Evolutionary conservation across 2,888 invertebrate species (phyloP).

Genomic region (Aphidius colemani): DNA sequence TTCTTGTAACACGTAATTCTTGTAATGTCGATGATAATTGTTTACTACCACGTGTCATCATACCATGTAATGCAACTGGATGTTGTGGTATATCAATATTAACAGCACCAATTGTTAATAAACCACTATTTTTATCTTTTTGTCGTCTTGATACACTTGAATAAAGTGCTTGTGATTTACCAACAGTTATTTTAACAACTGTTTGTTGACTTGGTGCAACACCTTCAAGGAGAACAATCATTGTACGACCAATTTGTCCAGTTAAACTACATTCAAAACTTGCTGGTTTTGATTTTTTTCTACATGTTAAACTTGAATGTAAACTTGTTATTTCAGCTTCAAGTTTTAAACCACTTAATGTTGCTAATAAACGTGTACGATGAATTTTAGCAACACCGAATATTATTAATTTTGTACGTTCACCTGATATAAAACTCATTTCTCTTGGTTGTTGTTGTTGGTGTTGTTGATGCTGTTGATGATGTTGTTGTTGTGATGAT

Average conservation of each 20-base stretch:
- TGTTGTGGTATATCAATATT: slow-evolving; percentile 97
- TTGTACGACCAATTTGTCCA: slow-evolving; percentile 88
- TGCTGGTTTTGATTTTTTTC: slow-evolving; percentile 78
- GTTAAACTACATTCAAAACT: slow-evolving; percentile 80
- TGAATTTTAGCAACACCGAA: slow-evolving; percentile 89
- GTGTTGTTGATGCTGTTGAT: slow-evolving; percentile 59
- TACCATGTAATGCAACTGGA: slow-evolving; percentile 95
- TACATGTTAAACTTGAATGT: slow-evolving; percentile 88
- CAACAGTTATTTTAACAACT: slow-evolving; percentile 90
- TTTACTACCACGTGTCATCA: slow-evolving; percentile 94
- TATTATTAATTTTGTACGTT: slow-evolving; percentile 78
- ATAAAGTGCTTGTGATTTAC: slow-evolving; percentile 90
- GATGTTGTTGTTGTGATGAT: slow-evolving; percentile 34
- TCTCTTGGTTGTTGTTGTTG: slow-evolving; percentile 38
- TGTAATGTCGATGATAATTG: slow-evolving; percentile 92
- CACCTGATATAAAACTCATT: slow-evolving; percentile 60
- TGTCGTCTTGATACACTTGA: slow-evolving; percentile 79
- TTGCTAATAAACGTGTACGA: slow-evolving; percentile 83
- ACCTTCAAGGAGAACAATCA: slow-evolving; percentile 90
- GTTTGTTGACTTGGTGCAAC: slow-evolving; percentile 90
- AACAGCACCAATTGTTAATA: slow-evolving; percentile 86
- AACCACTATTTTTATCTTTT: slow-evolving; percentile 79
- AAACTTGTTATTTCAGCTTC: slow-evolving; percentile 93
- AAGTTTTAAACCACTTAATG: slow-evolving; percentile 89
- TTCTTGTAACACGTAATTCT: slow-evolving; percentile 82